Evolutionary conservation across 2,888 invertebrate species (phyloP), one percentile per base, ranked within the genome.

Genomic region (Drosophila leonis): DNA sequence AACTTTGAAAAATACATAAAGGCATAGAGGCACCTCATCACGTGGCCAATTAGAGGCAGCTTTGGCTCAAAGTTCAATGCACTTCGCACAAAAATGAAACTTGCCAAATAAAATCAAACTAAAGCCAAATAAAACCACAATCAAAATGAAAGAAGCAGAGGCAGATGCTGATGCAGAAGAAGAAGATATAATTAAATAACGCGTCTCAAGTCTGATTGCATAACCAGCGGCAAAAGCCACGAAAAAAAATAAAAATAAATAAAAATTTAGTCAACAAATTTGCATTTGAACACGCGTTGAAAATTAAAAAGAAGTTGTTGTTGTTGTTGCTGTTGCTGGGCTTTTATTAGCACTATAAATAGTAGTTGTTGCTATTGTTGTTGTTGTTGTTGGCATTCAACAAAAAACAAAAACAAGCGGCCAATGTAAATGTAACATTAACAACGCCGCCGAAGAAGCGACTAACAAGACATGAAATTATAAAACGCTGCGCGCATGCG

Each of bases 401-500:
- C 24, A 39, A 54, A 42, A 0, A 9, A 41, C 9, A 52, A 27
- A 41, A 46, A 35, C n/a, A 49, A 70, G 68, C 62, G 48, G 39
- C 48, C 60, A 52, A 52, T 65, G 77, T 52, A 65, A 59, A 57
- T 69, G 75, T 56, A 65, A 56, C 59, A 64, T 63, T 49, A 76
- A 66, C 54, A 54, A 15, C 44, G 44, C 27, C 39, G 20, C 33
- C 54, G 51, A 49, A 35, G 48, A 49, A 63, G 44, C 51, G 31
- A 54, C 61, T 64, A 84, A 75, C 82, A 61, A 85, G 72, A 76
- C 82, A 78, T 74, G 68, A 72, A 73, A 82, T 84, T 89, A 84
- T 84, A 89, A 89, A 89, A 89, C 78, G 46, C 61, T 74, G 69
- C 54, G 76, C 83, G 83, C 80, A 68, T 51, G 67, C 64, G 76